Evolutionary conservation across 2,797 vertebrate genomes (phyloP).

Genomic region (Sebastes umbrosus): DNA sequence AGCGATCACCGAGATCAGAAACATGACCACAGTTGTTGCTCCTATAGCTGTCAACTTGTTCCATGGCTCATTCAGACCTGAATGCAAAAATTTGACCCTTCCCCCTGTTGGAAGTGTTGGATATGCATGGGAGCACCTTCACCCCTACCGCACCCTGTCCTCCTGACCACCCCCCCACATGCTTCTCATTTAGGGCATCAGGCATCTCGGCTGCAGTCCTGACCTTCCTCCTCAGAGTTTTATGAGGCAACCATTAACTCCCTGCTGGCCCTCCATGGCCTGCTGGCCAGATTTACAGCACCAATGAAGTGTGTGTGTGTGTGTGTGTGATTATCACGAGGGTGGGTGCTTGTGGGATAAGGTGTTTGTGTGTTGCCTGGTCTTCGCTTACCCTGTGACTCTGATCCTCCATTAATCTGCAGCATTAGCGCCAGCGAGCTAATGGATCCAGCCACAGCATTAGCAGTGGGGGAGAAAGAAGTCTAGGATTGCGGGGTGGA

Average conservation of each 20-base stretch:
- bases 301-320: slow-evolving; percentile 24
- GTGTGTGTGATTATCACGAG: slow-evolving; percentile 50
- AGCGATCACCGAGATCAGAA: background rate
- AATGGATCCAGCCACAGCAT: slow-evolving; percentile 61
- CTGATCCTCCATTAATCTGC: slow-evolving; percentile 70
- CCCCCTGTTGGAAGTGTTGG: slow-evolving; percentile 26
- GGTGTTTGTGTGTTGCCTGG: slow-evolving; percentile 58
- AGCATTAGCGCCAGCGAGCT: slow-evolving; percentile 68
- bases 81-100: slow-evolving; percentile 18
- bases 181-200: slow-evolving; percentile 81
- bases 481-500: slow-evolving; percentile 10
- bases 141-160: slow-evolving; percentile 41
- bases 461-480: slow-evolving; percentile 28
- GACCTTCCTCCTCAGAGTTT: slow-evolving; percentile 81
- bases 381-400: slow-evolving; percentile 59
- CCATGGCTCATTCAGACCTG: slow-evolving; percentile 7
- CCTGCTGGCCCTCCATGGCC: slow-evolving; percentile 63
- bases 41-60: background rate
- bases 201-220: slow-evolving; percentile 71
- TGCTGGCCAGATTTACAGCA: slow-evolving; percentile 77
- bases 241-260: slow-evolving; percentile 82
- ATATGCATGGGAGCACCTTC: slow-evolving; percentile 38
- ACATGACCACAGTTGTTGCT: background rate
- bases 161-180: slow-evolving; percentile 66
- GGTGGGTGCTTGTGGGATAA: slow-evolving; percentile 45